These are phyloP conservation scores for Pemphredon lugubris DNA, from an alignment of 2,888 invertebrate genomes.

Conservation along the genomic window DNA sequence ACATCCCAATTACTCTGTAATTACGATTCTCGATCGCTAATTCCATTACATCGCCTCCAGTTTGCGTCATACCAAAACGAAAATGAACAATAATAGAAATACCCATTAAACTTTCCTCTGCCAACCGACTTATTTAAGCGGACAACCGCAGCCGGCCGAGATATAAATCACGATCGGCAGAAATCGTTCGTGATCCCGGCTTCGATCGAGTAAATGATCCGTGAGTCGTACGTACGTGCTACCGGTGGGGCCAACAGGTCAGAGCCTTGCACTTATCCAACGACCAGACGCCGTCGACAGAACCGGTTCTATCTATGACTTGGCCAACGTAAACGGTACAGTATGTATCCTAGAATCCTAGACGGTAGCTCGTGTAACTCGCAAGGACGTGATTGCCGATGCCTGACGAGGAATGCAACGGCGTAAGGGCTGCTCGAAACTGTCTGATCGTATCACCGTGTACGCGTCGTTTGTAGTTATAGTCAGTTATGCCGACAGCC, in stretches of 20 bases:
- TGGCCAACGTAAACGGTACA: constrained; percentile 13
- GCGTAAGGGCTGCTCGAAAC: constrained; percentile 13
- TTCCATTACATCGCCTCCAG: too few relatives aligned
- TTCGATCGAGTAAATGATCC: constrained; percentile 34
- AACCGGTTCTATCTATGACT: constrained; percentile 49
- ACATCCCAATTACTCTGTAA: too few relatives aligned
- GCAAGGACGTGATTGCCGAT: constrained; percentile 60
- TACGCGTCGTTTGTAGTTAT: too few relatives aligned
- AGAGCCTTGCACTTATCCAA: constrained; percentile 36
- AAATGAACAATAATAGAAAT: too few relatives aligned
- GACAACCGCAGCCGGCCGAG: not conserved
- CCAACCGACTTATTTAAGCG: too few relatives aligned
- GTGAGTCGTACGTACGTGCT: constrained; percentile 29
- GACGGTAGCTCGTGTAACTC: constrained; percentile 37
- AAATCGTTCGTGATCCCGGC: constrained; percentile 9
- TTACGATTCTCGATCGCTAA: too few relatives aligned
- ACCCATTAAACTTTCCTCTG: too few relatives aligned
- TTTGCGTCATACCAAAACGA: too few relatives aligned
- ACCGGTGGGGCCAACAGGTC: constrained; percentile 31
- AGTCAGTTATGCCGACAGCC: too few relatives aligned
- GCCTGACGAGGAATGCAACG: constrained; percentile 61
- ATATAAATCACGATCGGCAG: constrained; percentile 27
- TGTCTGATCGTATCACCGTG: not conserved
- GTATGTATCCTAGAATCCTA: constrained; percentile 24
- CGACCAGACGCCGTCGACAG: constrained; percentile 19